phyloP scores from a whole-genome alignment of 2,113 vertebrate species.

The Muntiacus reevesi region DNA sequence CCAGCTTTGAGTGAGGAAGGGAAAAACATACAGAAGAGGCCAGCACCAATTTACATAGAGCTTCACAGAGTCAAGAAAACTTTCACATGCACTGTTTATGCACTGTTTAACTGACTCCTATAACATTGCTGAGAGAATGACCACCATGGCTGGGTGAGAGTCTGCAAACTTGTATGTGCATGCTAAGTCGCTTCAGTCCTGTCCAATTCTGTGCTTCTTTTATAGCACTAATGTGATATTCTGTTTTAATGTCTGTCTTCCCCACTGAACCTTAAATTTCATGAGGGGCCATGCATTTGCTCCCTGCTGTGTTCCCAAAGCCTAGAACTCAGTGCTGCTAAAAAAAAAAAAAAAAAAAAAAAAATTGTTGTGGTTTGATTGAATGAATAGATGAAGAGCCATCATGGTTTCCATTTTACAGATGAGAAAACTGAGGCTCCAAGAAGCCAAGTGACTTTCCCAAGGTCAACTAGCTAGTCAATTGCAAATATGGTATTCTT shows the following conservation, averaged over 20 bases:
- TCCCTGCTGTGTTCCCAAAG: background rate
- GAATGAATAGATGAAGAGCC: background rate
- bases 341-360: background rate
- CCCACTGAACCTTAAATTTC: background rate
- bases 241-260: background rate
- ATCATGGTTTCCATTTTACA: background rate
- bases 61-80: background rate
- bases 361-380: background rate
- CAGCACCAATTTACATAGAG: background rate
- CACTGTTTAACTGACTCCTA: background rate
- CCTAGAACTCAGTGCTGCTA: background rate
- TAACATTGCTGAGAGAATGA: background rate
- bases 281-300: background rate
- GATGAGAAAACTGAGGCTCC: background rate
- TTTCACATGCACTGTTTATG: background rate
- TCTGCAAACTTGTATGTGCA: fast-evolving
- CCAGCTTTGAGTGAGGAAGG: background rate
- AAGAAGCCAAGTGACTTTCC: background rate
- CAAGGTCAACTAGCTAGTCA: background rate
- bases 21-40: background rate
- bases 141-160: background rate
- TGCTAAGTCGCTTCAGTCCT: background rate
- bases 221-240: background rate
- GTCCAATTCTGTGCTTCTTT: background rate
- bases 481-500: background rate